Conservation (phyloP, 2,888 invertebrate genomes). For the Leptothorax acervorum region DNA sequence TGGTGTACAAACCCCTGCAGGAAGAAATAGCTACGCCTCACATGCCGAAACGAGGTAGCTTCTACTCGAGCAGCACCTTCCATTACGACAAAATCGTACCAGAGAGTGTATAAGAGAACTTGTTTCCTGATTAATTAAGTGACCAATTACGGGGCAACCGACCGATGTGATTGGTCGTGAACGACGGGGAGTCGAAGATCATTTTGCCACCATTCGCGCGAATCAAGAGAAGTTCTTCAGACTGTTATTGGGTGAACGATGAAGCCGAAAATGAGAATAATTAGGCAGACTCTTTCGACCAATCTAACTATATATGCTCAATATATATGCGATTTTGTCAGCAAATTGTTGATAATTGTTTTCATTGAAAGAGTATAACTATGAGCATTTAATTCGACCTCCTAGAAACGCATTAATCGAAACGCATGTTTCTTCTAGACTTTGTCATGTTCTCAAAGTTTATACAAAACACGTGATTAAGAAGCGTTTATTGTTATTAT, state of each 20-base stretch:
- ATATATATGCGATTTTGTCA: neutral
- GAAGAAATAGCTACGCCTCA: conserved; percentile 91
- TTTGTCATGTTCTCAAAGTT: conserved; percentile 32
- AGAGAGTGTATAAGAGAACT: conserved; percentile 86
- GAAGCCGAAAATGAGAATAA: neutral
- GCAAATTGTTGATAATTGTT: neutral
- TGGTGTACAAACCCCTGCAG: conserved; percentile 92
- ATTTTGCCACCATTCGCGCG: conserved; percentile 10
- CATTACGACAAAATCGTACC: conserved; percentile 89
- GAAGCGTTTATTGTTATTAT: conserved; percentile 31
- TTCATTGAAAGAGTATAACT: neutral
- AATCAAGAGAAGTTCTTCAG: conserved; percentile 24
- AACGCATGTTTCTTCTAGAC: conserved; percentile 15
- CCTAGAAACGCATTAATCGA: neutral
- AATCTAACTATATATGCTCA: neutral
- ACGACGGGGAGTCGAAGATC: neutral
- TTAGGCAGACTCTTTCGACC: neutral
- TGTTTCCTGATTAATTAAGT: conserved; percentile 36
- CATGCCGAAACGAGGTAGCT: conserved; percentile 88
- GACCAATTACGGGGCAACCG: conserved; percentile 38
- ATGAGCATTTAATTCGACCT: conserved; percentile 25
- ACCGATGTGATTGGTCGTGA: conserved; percentile 1
- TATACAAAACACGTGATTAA: conserved; percentile 9
- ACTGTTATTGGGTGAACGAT: conserved; percentile 20
- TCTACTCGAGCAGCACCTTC: conserved; percentile 89